These are phyloP conservation scores for Scophthalmus maximus DNA, from an alignment of 2,113 vertebrate species.

Conservation along the genomic window DNA sequence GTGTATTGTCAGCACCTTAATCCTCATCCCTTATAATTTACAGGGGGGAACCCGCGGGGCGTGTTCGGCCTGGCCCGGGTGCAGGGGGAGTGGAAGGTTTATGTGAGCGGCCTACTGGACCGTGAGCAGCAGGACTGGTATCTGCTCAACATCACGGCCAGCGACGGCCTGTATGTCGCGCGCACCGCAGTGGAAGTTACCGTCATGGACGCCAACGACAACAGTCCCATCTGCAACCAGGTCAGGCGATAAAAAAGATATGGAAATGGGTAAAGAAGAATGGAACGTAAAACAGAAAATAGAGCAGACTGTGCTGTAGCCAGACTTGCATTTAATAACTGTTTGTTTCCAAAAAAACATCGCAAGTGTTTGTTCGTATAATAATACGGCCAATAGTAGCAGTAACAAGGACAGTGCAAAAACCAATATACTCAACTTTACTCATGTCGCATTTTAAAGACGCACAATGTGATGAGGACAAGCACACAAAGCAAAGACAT, in stretches of 20 bases:
- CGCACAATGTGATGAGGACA: too few relatives aligned
- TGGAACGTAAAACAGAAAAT: not conserved
- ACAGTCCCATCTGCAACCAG: constrained; percentile 94
- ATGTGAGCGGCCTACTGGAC: constrained; percentile 92
- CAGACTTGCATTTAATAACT: not conserved
- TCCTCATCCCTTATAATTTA: not conserved
- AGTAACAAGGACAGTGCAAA: not conserved
- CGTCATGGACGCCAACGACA: constrained; percentile 94
- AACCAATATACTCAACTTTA: not conserved
- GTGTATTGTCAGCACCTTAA: not conserved
- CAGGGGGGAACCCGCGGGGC: constrained; percentile 92
- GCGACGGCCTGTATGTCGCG: constrained; percentile 92
- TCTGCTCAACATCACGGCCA: constrained; percentile 94
- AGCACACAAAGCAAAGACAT: too few relatives aligned
- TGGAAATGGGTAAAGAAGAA: constrained; percentile 13
- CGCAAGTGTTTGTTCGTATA: constrained; percentile 8
- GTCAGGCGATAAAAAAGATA: constrained; percentile 80
- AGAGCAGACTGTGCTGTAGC: not conserved
- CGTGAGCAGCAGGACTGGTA: constrained; percentile 94
- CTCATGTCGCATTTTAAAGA: too few relatives aligned
- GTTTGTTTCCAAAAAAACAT: not conserved
- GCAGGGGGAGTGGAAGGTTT: constrained; percentile 96
- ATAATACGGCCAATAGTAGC: too few relatives aligned
- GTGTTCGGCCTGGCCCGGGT: constrained; percentile 91
- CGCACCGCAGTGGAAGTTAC: constrained; percentile 91